Evolutionary conservation across 2,113 vertebrate species (phyloP), one percentile per base, ranked within the genome.

Genomic region (Calypte anna): DNA sequence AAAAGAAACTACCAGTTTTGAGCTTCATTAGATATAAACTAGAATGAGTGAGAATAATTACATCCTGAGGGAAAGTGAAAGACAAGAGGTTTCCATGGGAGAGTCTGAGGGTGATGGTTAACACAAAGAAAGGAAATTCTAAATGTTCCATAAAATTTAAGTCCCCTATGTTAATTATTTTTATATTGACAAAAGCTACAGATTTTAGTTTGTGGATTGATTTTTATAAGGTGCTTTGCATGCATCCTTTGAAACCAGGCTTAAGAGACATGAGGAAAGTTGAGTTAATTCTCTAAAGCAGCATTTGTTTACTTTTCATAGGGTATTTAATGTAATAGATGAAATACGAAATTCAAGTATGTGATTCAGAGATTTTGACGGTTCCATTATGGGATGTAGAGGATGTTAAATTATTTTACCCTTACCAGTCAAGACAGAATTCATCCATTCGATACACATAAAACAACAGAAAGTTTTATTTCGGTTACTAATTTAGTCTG

Each of bases 51-150:
- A 94, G 33, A 82, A 58, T 36, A 80, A 76, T 55, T 55, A 48
- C 28, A 43, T 44, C 44, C 53, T 48, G 28, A 72, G 36, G 30
- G 30, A 77, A 92, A 62, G 21, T 15, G 53, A 88, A 82, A 77
- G 19, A 55, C 22, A 30, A 30, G 31, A 53, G 0, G 0, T 82
- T 70, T 61, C 68, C 36, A 44, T 13, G 8, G 16, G 7, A 4
- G 4, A 73, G 8, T 8, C 68, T 53, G 23, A 57, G 36, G 59
- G 77, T 51, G 46, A 46, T 24, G 23, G 18, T 50, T 46, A 58
- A 7, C 31, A 33, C 9, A 83, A 69, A 21, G 18, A 94, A 76
- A 66, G 7, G 14, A 91, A 91, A 83, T 22, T 13, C 4, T 10
- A 64, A 53, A 15, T 36, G 12, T 66, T 80, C 14, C 30, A 14